Percentiles rank a stretch among this genome's conserved stretches.
Evolutionary conservation across 2,888 invertebrate species (phyloP).

Genomic region (Electrophaes corylata): DNA sequence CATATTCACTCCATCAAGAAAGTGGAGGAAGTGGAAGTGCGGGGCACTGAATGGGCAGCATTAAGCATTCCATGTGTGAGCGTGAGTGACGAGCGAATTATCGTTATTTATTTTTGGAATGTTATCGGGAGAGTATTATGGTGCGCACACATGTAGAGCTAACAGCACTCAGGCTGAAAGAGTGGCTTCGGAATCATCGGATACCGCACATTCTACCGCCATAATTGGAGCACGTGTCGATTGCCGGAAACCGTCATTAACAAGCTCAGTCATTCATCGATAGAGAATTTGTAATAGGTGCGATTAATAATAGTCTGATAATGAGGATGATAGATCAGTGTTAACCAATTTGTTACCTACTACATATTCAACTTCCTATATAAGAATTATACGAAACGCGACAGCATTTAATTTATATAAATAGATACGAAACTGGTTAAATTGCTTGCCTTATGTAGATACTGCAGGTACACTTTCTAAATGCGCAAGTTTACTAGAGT

Average conservation of each 20-base stretch:
- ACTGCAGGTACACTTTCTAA: slow-evolving; percentile 36
- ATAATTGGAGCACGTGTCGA: slow-evolving; percentile 40
- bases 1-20: slow-evolving; percentile 60
- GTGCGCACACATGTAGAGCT: slow-evolving; percentile 63
- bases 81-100: slow-evolving; percentile 68
- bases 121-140: slow-evolving; percentile 65
- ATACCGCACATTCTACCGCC: slow-evolving; percentile 36
- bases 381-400: slow-evolving; percentile 17
- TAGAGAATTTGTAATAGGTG: slow-evolving; percentile 34
- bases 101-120: slow-evolving; percentile 67
- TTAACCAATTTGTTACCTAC: slow-evolving; percentile 8
- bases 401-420: slow-evolving; percentile 14
- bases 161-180: slow-evolving; percentile 46
- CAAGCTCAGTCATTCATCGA: slow-evolving; percentile 35
- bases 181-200: slow-evolving; percentile 47
- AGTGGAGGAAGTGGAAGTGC: slow-evolving; percentile 67
- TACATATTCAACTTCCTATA: slow-evolving; percentile 3
- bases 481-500: slow-evolving; percentile 25
- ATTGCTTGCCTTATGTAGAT: slow-evolving; percentile 32
- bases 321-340: slow-evolving; percentile 16
- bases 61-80: slow-evolving; percentile 58
- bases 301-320: slow-evolving; percentile 28
- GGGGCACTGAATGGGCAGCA: slow-evolving; percentile 55
- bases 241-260: slow-evolving; percentile 43
- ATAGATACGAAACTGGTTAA: slow-evolving; percentile 17